Base-by-base conservation (phyloP, 2,113 vertebrate genomes). In the Cololabis saira region DNA sequence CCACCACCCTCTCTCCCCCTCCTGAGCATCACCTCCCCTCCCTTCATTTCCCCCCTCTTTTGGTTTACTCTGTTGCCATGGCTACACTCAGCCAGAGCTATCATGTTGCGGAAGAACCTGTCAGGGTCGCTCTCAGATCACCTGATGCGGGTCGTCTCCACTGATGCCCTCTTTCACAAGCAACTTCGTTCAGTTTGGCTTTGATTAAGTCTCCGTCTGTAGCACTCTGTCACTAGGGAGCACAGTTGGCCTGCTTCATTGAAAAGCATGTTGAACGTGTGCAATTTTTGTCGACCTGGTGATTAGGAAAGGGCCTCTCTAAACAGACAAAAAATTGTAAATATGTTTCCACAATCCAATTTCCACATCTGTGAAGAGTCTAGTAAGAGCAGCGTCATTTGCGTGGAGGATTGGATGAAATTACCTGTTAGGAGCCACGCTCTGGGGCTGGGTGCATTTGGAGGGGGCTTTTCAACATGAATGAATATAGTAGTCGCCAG, bases 1-100 rank as follows among this genome's bases (percentile, higher is more conserved):
- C 24, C 73, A 14, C 41, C 21, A 16, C 27, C 48, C n/a, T 10
- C 44, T n/a, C 65, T 42, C 24, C 68, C 47, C 57, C 56, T 37
- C 66, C 48, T 59, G 56, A 47, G 56, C 63, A 77, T 72, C 67
- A 67, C 52, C 80, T 74, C 80, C 67, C 75, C 56, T 47, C 75
- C 75, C 71, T 67, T 83, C 80, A 57, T 55, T 73, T 56, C 68
- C 66, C 66, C 57, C 62, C 64, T 81, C 62, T 78, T 87, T 83
- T 82, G 83, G 89, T 91, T 91, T 91, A 87, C 79, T 77, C 85
- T 80, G 91, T 92, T 88, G 83, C 88, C 86, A 92, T 93, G 88
- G 87, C 83, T 87, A 91, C 88, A 65, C 85, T 71, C 73, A 87
- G 83, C 83, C 71, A 17, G 89, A 86, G 87, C 87, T 65, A 48